Percentiles rank a stretch among this genome's conserved stretches.
Evolutionary conservation across 2,888 invertebrate species (phyloP).

Genomic region (Agrochola lota): DNA sequence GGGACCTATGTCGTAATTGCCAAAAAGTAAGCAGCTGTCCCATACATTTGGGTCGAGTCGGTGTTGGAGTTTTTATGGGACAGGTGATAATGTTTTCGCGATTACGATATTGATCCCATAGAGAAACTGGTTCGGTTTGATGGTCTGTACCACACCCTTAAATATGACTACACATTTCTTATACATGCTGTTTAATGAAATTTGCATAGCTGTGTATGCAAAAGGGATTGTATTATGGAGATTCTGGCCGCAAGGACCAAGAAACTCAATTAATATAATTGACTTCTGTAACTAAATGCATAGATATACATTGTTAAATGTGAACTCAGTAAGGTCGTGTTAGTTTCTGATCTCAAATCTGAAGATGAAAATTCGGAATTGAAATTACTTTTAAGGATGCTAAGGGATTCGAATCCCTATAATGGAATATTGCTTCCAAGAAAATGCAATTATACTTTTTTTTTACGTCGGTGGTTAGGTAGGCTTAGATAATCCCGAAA

Average conservation of each 20-base stretch:
- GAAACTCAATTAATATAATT: constrained; percentile 39
- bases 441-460: constrained; percentile 23
- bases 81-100: too few relatives aligned
- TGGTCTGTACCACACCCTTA: neutral
- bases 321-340: neutral
- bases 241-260: constrained; percentile 28
- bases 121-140: too few relatives aligned
- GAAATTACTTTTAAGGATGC: constrained; percentile 9
- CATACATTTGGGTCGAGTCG: too few relatives aligned
- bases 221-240: constrained; percentile 18
- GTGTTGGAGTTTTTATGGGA: too few relatives aligned
- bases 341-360: neutral
- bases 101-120: too few relatives aligned
- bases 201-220: constrained; percentile 3
- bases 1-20: too few relatives aligned
- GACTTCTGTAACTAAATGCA: constrained; percentile 35
- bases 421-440: neutral
- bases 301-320: neutral
- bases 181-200: constrained; percentile 1
- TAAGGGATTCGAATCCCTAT: neutral
- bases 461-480: constrained; percentile 3
- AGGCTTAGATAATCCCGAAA: neutral
- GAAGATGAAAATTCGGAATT: neutral
- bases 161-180: neutral
- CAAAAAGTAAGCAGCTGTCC: too few relatives aligned